Conservation (phyloP, 2,888 invertebrate species). For the Mycalesis mineus region DNA sequence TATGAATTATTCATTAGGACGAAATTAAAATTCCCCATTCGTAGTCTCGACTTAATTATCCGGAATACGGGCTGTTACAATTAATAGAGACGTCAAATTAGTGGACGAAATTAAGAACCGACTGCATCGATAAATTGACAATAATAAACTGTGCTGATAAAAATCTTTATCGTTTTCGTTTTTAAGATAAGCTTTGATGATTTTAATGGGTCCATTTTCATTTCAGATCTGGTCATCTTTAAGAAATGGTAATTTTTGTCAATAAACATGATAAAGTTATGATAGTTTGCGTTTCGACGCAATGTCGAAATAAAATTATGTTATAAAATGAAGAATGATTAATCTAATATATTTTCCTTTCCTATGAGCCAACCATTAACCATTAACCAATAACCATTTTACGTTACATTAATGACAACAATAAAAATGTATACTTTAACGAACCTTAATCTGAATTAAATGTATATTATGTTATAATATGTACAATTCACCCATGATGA, state of each 20-base stretch:
- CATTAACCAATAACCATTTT: too few species aligned
- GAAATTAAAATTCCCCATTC: conserved; percentile 12
- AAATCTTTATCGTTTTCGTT: conserved; percentile 1
- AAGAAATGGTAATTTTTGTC: neutral
- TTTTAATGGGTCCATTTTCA: neutral
- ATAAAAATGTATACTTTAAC: too few species aligned
- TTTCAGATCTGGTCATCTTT: neutral
- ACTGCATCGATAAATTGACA: conserved; percentile 2
- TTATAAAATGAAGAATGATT: too few species aligned
- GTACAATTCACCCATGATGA: too few species aligned
- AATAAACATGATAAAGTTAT: too few species aligned
- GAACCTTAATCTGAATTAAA: too few species aligned
- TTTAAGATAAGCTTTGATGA: neutral
- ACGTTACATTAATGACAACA: too few species aligned
- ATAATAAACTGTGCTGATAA: conserved; percentile 1
- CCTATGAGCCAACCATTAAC: too few species aligned
- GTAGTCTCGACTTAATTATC: conserved; percentile 14
- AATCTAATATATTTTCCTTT: too few species aligned
- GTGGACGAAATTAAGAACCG: conserved; percentile 4
- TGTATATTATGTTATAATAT: too few species aligned
- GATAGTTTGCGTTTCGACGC: too few species aligned
- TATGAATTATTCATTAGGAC: conserved; percentile 20
- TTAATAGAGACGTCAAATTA: conserved; percentile 9
- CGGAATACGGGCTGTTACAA: conserved; percentile 16
- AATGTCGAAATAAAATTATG: too few species aligned